Conservation (phyloP, 92 coral and sea anemone species). For the Parazoanthus darwini region DNA sequence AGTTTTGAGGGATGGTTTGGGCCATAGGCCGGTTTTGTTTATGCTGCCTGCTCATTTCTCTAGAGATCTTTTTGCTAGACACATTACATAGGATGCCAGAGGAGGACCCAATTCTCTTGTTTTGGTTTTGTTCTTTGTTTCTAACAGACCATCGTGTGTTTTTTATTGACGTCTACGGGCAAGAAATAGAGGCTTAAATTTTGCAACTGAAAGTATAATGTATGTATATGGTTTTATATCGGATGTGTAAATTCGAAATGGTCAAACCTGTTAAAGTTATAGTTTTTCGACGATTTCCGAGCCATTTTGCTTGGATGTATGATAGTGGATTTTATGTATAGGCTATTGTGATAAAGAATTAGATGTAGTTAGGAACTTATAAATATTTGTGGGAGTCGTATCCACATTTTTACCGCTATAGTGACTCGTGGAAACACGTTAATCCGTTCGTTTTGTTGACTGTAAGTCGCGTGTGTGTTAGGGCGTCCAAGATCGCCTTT, state of each 20-base stretch:
- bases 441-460: conserved; percentile 39
- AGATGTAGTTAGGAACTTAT: conserved; percentile 38
- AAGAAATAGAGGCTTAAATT: conserved; percentile 30
- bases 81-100: neutral
- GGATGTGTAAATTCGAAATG: conserved; percentile 45
- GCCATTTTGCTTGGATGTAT: conserved; percentile 26
- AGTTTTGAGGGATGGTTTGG: neutral
- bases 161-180: conserved; percentile 14
- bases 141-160: conserved; percentile 1
- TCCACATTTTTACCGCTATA: conserved; percentile 38
- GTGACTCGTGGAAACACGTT: conserved; percentile 36
- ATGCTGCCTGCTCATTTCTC: conserved; percentile 24
- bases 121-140: conserved; percentile 6
- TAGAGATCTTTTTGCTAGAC: conserved; percentile 25
- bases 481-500: conserved; percentile 45
- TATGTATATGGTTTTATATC: conserved; percentile 42
- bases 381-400: conserved; percentile 31
- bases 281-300: conserved; percentile 34
- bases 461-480: conserved; percentile 19
- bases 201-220: conserved; percentile 27
- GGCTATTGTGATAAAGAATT: conserved; percentile 7
- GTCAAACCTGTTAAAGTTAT: conserved; percentile 43
- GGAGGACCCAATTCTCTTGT: neutral
- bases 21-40: conserved; percentile 23
- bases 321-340: conserved; percentile 31